Evolutionary conservation across 64 coral and sea anemone species (phyloP).

Genomic region (Trachythela sp.): DNA sequence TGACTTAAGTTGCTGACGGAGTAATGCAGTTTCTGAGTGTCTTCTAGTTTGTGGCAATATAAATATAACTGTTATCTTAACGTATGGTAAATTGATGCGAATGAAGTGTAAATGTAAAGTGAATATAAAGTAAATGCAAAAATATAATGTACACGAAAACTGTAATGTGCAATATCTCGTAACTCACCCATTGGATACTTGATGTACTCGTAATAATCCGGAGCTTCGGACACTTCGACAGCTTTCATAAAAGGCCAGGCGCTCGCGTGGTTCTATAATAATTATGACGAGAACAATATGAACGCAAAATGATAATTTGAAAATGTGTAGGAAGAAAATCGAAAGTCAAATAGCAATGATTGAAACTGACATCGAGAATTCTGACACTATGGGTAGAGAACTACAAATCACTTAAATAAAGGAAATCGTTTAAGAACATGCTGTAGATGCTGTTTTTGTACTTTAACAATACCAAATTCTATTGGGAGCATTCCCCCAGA

Average conservation of each 20-base stretch:
- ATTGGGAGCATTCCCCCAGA: too few species aligned
- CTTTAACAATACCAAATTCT: too few species aligned
- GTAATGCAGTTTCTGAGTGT: too few species aligned
- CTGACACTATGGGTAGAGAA: not conserved
- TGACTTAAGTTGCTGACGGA: too few species aligned
- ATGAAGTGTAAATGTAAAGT: too few species aligned
- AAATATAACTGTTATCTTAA: not conserved
- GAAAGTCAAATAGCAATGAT: not conserved
- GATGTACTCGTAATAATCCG: slow-evolving; percentile 98
- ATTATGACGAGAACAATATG: not conserved
- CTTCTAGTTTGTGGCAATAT: not conserved
- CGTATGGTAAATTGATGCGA: not conserved
- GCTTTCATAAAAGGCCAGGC: slow-evolving; percentile 96
- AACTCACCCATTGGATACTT: slow-evolving; percentile 94
- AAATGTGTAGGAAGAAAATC: not conserved
- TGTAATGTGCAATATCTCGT: not conserved
- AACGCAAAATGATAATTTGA: not conserved
- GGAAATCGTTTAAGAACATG: too few species aligned
- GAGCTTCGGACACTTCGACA: slow-evolving; percentile 89
- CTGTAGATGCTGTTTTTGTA: too few species aligned
- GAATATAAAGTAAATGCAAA: not conserved
- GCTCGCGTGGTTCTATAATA: slow-evolving; percentile 86
- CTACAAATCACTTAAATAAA: too few species aligned
- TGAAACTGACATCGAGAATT: not conserved
- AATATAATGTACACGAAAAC: not conserved